Conservation (phyloP, 1,140 invertebrate genomes). For the Lepidurus apus region DNA sequence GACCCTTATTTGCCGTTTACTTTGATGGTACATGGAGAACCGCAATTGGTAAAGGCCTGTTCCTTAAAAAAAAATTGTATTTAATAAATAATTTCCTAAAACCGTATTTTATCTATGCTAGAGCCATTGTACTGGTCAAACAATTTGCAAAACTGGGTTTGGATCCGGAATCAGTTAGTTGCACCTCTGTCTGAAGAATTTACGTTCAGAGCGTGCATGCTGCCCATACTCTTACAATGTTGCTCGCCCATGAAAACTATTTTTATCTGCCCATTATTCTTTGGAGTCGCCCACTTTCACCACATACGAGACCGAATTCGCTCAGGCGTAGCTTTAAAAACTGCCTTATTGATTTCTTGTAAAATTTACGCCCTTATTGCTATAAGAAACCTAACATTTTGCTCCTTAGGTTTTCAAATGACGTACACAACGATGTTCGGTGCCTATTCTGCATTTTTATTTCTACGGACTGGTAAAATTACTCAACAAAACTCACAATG, state of each 20-base stretch:
- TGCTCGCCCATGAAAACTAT: slow-evolving; percentile 68
- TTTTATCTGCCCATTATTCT: slow-evolving; percentile 82
- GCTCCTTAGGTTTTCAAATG: slow-evolving; percentile 73
- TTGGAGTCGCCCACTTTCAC: slow-evolving; percentile 92
- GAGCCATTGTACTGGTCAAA: slow-evolving; percentile 69
- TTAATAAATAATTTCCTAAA: too few relatives aligned
- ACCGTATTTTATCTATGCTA: slow-evolving; percentile 43
- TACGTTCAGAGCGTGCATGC: slow-evolving; percentile 89
- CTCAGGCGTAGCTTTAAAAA: slow-evolving; percentile 58
- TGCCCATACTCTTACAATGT: slow-evolving; percentile 79
- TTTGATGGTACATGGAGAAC: slow-evolving; percentile 58
- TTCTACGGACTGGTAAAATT: slow-evolving; percentile 53
- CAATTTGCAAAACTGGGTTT: slow-evolving; percentile 66
- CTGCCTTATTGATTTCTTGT: slow-evolving; percentile 64
- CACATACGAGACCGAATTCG: slow-evolving; percentile 72
- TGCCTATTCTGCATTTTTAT: slow-evolving; percentile 84
- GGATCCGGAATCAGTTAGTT: slow-evolving; percentile 82
- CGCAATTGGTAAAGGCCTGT: slow-evolving; percentile 35
- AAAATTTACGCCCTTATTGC: slow-evolving; percentile 43
- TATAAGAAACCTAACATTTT: slow-evolving; percentile 35
- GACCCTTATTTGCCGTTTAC: slow-evolving; percentile 67
- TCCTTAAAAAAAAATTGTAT: background rate
- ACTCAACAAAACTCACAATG: background rate
- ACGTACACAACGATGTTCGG: slow-evolving; percentile 88
- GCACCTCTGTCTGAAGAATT: slow-evolving; percentile 92